These are phyloP conservation scores for Drosophila borealis DNA, from an alignment of 2,888 invertebrate genomes.

Conservation along the genomic window DNA sequence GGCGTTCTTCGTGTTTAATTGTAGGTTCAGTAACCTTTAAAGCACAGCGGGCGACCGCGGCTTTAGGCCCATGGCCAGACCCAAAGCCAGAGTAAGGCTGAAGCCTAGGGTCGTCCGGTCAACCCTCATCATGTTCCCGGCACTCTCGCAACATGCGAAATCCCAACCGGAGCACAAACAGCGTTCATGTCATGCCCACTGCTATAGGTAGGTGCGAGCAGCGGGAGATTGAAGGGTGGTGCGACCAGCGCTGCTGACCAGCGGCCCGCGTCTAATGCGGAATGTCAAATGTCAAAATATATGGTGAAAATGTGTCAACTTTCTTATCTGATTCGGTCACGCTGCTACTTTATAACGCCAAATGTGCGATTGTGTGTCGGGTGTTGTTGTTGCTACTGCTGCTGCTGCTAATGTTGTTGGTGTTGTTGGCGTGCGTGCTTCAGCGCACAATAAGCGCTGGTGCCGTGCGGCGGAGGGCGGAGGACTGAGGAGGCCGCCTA, in stretches of 20 bases:
- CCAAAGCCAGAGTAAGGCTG: slow-evolving; percentile 31
- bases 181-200: slow-evolving; percentile 57
- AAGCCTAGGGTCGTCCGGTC: slow-evolving; percentile 57
- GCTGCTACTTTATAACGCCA: slow-evolving; percentile 83
- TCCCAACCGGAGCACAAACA: slow-evolving; percentile 63
- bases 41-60: slow-evolving; percentile 43
- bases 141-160: slow-evolving; percentile 71
- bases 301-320: slow-evolving; percentile 85
- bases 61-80: slow-evolving; percentile 30
- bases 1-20: slow-evolving; percentile 71
- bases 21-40: slow-evolving; percentile 81
- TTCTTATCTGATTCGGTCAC: slow-evolving; percentile 85
- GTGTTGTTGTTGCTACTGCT: slow-evolving; percentile 32
- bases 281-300: slow-evolving; percentile 85
- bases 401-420: slow-evolving; percentile 25
- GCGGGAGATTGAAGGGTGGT: slow-evolving; percentile 7
- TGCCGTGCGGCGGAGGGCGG: slow-evolving; percentile 24
- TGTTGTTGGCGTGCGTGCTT: slow-evolving; percentile 71
- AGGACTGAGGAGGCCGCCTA: slow-evolving; percentile 8
- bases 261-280: slow-evolving; percentile 82
- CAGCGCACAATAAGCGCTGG: slow-evolving; percentile 69
- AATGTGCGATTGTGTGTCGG: slow-evolving; percentile 66
- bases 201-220: slow-evolving; percentile 34
- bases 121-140: slow-evolving; percentile 67
- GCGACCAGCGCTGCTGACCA: slow-evolving; percentile 61